Percentiles rank a stretch among this genome's conserved stretches.
Evolutionary conservation across 2,888 invertebrate species (phyloP).

Genomic region (Yponomeuta cagnagella): DNA sequence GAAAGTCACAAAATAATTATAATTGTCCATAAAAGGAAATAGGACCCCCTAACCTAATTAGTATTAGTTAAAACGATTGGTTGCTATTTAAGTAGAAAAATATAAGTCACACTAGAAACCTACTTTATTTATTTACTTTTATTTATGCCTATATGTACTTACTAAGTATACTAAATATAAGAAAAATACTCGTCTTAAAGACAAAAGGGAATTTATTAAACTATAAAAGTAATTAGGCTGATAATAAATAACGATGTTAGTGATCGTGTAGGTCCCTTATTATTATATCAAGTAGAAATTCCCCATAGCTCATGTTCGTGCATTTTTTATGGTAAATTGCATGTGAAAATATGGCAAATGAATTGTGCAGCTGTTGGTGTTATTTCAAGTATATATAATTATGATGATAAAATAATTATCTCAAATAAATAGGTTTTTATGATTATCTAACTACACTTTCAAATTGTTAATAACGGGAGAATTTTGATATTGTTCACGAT

Average conservation of each 20-base stretch:
- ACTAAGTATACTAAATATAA: not conserved
- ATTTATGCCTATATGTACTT: not conserved
- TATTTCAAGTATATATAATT: too few relatives aligned
- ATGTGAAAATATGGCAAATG: not conserved
- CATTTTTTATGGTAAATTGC: not conserved
- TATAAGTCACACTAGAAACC: too few relatives aligned
- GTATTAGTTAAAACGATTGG: not conserved
- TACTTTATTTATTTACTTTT: too few relatives aligned
- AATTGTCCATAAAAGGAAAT: not conserved
- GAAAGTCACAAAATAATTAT: not conserved
- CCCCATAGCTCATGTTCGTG: not conserved
- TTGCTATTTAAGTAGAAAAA: not conserved
- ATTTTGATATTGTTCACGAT: too few relatives aligned
- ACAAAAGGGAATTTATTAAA: constrained; percentile 51
- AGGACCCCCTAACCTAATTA: not conserved
- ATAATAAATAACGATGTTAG: too few relatives aligned
- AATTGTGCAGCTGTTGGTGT: too few relatives aligned
- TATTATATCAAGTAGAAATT: not conserved
- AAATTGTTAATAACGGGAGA: too few relatives aligned
- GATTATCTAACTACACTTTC: too few relatives aligned
- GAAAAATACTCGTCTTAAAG: constrained; percentile 39
- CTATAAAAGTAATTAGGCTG: not conserved
- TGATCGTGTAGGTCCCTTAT: not conserved
- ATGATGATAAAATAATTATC: too few relatives aligned
- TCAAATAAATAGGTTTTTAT: too few relatives aligned